phyloP scores from a whole-genome alignment of 2,113 vertebrate species.

The Empidonax alnorum region DNA sequence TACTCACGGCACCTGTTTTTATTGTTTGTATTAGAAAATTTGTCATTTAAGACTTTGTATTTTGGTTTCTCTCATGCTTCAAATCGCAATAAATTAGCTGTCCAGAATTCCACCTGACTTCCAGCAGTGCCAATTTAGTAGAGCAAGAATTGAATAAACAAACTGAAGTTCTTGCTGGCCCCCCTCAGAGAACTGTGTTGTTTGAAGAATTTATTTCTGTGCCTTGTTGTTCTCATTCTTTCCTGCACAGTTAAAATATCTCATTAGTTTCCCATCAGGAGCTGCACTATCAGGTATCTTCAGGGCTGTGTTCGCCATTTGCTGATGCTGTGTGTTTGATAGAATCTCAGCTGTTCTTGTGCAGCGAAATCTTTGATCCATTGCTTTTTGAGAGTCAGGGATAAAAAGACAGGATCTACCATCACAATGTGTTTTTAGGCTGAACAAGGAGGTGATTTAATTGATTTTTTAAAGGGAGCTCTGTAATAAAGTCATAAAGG shows the following conservation, averaged over 20 bases:
- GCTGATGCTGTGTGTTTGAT: background rate
- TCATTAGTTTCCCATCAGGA: background rate
- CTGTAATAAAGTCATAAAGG: background rate
- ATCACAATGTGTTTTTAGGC: background rate
- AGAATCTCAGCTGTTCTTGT: background rate
- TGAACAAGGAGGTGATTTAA: background rate
- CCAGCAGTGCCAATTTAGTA: background rate
- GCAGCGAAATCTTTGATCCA: background rate
- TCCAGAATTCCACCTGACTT: background rate
- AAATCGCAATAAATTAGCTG: background rate
- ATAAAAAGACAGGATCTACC: background rate
- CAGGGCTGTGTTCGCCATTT: background rate
- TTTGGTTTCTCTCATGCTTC: background rate
- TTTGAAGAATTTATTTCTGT: background rate
- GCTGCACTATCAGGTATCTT: background rate
- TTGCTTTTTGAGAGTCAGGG: background rate
- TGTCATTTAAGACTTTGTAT: background rate
- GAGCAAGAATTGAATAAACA: background rate
- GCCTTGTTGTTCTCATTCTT: background rate
- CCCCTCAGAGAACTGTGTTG: background rate
- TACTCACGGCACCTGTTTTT: background rate
- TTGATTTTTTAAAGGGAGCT: background rate
- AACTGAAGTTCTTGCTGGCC: background rate
- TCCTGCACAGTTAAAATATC: background rate
- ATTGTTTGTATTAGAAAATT: background rate